phyloP scores from a whole-genome alignment of 2,113 vertebrate species.

The Lipophrys pholis region DNA sequence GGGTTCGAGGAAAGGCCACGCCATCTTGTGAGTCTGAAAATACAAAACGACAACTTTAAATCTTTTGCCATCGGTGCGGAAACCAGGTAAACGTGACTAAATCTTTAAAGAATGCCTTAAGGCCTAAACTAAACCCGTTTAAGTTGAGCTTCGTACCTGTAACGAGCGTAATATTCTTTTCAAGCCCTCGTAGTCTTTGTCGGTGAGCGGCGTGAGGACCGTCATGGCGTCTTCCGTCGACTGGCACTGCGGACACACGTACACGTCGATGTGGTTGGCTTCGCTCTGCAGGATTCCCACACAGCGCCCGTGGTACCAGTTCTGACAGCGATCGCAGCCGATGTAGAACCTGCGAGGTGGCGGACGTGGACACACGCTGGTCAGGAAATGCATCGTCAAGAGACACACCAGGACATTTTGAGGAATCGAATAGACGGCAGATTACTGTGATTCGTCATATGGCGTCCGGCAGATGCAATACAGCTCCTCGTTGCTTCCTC shows the following conservation, averaged over 20 bases:
- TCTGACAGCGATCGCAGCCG: slow-evolving; percentile 98
- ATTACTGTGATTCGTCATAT: slow-evolving; percentile 83
- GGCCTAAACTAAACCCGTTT: no score
- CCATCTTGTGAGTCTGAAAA: slow-evolving; percentile 96
- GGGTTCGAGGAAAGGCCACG: slow-evolving; percentile 97
- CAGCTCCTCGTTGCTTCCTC: slow-evolving; percentile 89
- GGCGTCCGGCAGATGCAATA: slow-evolving; percentile 86
- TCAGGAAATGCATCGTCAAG: neutral
- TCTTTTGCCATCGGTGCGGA: no score
- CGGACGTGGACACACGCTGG: accelerated
- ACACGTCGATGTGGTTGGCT: slow-evolving; percentile 96
- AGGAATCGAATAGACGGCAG: no score
- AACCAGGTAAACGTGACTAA: no score
- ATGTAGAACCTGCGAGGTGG: slow-evolving; percentile 93
- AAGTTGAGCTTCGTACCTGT: slow-evolving; percentile 83
- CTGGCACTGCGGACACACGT: slow-evolving; percentile 98
- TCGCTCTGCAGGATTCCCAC: slow-evolving; percentile 98
- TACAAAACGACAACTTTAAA: neutral
- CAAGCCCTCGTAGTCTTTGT: slow-evolving; percentile 96
- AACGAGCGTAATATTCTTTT: slow-evolving; percentile 95
- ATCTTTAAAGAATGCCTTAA: no score
- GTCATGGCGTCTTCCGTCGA: slow-evolving; percentile 99
- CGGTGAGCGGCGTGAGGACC: slow-evolving; percentile 94
- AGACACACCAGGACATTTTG: no score
- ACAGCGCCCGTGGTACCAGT: slow-evolving; percentile 99